Percentiles rank a stretch among this genome's conserved stretches.
phyloP scores from a whole-genome alignment of 2,888 invertebrate genomes.

The Drosophila sordidapex region DNA sequence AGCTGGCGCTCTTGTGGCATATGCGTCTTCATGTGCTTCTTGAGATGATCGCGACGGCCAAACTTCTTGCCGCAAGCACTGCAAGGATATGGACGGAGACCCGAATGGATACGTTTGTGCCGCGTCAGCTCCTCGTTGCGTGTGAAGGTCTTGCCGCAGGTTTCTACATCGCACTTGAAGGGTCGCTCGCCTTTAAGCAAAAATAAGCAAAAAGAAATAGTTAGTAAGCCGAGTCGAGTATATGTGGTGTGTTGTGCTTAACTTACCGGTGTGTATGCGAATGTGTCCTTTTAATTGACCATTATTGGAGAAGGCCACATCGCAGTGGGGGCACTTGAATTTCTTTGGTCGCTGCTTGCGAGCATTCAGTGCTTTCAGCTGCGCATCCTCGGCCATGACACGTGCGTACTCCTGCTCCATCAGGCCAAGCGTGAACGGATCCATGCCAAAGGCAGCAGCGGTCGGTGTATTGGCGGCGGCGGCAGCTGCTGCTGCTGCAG shows the following conservation, averaged over 20 bases:
- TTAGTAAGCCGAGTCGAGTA: conserved; percentile 31
- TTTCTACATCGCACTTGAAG: conserved; percentile 93
- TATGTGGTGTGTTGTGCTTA: not conserved
- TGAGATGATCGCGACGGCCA: conserved; percentile 96
- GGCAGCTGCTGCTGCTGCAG: conserved; percentile 71
- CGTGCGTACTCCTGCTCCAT: conserved; percentile 90
- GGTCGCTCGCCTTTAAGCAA: conserved; percentile 90
- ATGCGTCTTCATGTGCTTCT: conserved; percentile 96
- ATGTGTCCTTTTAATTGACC: conserved; percentile 96
- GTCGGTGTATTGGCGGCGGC: conserved; percentile 51
- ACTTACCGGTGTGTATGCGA: conserved; percentile 93
- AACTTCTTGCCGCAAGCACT: conserved; percentile 95
- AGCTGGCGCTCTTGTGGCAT: conserved; percentile 87
- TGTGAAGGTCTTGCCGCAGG: conserved; percentile 95
- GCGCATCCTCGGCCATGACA: conserved; percentile 90
- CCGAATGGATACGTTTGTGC: conserved; percentile 96
- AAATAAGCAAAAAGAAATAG: not conserved
- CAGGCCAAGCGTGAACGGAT: conserved; percentile 85
- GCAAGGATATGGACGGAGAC: conserved; percentile 94
- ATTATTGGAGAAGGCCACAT: conserved; percentile 96
- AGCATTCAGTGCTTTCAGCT: conserved; percentile 88
- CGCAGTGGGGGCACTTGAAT: conserved; percentile 95
- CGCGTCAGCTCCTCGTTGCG: conserved; percentile 96
- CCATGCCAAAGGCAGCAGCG: conserved; percentile 77
- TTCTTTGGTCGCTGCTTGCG: conserved; percentile 94